These are phyloP conservation scores for Mycalesis mineus DNA, from an alignment of 2,888 invertebrate species.

Conservation along the genomic window DNA sequence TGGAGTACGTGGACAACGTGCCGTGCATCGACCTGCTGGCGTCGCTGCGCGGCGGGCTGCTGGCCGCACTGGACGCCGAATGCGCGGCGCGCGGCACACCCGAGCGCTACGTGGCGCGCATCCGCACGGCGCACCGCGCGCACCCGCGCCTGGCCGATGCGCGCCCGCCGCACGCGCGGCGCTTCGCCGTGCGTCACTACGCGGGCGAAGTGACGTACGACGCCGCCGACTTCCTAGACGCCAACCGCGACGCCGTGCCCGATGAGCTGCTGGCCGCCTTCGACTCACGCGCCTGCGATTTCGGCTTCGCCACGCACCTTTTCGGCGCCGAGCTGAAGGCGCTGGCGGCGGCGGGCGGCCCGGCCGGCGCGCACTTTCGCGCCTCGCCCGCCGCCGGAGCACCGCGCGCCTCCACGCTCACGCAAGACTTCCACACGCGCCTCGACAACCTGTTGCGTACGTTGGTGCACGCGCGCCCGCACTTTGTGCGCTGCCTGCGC, in stretches of 20 bases:
- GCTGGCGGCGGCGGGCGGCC: conserved; percentile 79
- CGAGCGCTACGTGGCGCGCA: conserved; percentile 60
- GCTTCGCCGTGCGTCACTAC: conserved; percentile 95
- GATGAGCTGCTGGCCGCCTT: conserved; percentile 95
- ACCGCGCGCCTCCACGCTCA: conserved; percentile 88
- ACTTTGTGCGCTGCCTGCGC: conserved; percentile 95
- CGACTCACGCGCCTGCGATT: conserved; percentile 94
- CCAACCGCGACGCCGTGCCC: conserved; percentile 94
- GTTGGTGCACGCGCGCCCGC: conserved; percentile 94
- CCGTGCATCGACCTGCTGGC: conserved; percentile 97
- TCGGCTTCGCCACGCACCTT: conserved; percentile 98
- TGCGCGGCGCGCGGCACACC: conserved; percentile 89
- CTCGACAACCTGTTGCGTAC: conserved; percentile 94
- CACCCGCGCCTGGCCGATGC: conserved; percentile 90
- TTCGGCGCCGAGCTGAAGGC: conserved; percentile 94
- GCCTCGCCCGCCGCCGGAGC: conserved; percentile 94
- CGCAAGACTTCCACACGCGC: conserved; percentile 96
- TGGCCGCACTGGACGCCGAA: conserved; percentile 95
- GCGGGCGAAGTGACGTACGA: conserved; percentile 87
- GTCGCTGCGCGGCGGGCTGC: conserved; percentile 91
- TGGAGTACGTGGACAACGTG: conserved; percentile 96
- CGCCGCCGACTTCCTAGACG: conserved; percentile 91
- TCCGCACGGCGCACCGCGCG: conserved; percentile 69
- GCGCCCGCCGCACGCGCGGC: conserved; percentile 86
- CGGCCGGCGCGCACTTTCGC: conserved; percentile 82